Percentiles rank a stretch among this genome's conserved stretches.
Conservation (phyloP, 2,797 vertebrate genomes). For the Falco columbarius region DNA sequence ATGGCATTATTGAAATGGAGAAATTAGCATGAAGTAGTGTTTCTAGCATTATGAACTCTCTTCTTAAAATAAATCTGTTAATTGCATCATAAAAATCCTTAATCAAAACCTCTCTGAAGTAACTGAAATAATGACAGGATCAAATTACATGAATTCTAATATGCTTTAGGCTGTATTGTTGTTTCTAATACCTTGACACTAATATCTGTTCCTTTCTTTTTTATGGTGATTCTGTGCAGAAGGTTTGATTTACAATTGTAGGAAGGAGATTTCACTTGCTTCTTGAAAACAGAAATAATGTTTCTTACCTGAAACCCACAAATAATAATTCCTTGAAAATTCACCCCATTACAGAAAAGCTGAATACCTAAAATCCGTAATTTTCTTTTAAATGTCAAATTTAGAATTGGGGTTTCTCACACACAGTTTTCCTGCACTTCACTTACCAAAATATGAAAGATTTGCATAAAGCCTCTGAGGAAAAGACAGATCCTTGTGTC, state of each 20-base stretch:
- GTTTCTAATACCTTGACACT: neutral
- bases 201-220: neutral
- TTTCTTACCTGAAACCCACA: neutral
- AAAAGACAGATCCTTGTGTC: neutral
- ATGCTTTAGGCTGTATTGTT: neutral
- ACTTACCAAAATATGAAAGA: neutral
- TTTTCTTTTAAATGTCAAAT: neutral
- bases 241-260: neutral
- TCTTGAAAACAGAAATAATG: neutral
- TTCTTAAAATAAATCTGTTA: neutral
- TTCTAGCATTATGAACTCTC: neutral
- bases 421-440: neutral
- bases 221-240: neutral
- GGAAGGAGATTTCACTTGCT: neutral
- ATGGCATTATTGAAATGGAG: neutral
- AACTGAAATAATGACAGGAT: neutral
- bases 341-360: fast-evolving
- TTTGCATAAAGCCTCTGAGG: neutral
- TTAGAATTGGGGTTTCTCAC: neutral
- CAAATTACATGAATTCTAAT: neutral
- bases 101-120: neutral
- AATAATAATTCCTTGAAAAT: neutral
- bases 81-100: neutral
- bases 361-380: neutral
- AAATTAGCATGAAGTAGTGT: neutral